phyloP scores from a whole-genome alignment of 1,140 invertebrate species.

The Bombus huntii region DNA sequence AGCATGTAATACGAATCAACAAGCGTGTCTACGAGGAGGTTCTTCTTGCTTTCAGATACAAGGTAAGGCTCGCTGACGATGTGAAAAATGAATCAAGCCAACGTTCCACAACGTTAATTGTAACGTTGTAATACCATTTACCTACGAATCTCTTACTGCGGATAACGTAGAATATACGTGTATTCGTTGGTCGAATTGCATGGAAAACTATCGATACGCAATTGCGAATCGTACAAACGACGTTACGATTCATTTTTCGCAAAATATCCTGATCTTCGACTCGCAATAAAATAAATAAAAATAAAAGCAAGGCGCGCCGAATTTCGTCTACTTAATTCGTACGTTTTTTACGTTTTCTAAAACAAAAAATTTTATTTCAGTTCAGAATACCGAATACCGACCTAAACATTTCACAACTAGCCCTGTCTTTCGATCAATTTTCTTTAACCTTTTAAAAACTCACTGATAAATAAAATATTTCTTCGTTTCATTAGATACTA shows the following conservation, averaged over 20 bases:
- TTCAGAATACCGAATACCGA: too few species aligned
- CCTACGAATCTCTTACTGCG: neutral
- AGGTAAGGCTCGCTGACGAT: conserved; percentile 70
- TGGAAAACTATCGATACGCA: too few species aligned
- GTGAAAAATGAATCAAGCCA: conserved; percentile 79
- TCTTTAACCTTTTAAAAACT: too few species aligned
- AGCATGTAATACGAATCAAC: conserved; percentile 81
- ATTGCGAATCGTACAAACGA: neutral
- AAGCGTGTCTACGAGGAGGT: conserved; percentile 74
- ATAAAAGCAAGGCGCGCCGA: neutral
- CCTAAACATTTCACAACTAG: too few species aligned
- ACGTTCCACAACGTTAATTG: conserved; percentile 72
- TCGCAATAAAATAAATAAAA: too few species aligned
- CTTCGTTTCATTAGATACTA: too few species aligned
- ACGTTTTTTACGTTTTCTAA: too few species aligned
- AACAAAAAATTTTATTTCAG: too few species aligned
- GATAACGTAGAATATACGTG: neutral
- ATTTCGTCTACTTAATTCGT: neutral
- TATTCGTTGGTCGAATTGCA: neutral
- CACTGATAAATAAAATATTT: too few species aligned
- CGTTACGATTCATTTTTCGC: neutral
- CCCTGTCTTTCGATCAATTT: too few species aligned
- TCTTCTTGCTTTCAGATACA: conserved; percentile 64
- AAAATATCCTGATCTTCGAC: too few species aligned
- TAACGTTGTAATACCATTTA: conserved; percentile 52